phyloP scores from a whole-genome alignment of 2,113 vertebrate species.

The Vulpes ferrilata region DNA sequence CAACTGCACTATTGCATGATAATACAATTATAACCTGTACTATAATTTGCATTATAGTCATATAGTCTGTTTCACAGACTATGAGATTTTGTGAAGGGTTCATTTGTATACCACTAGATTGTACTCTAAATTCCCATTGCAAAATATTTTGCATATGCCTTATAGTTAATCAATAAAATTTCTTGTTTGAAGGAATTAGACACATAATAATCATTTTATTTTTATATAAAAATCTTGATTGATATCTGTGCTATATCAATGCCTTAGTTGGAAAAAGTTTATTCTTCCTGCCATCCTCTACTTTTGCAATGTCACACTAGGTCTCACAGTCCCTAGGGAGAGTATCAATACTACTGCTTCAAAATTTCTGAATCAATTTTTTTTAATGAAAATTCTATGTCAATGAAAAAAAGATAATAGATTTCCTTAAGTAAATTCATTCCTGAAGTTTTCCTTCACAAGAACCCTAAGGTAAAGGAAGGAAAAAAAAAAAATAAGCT shows the following conservation, averaged over 20 bases:
- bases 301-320: background rate
- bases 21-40: background rate
- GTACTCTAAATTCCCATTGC: background rate
- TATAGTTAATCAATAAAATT: background rate
- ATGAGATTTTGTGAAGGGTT: background rate
- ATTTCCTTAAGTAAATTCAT: background rate
- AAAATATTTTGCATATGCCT: slow-evolving; percentile 25
- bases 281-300: background rate
- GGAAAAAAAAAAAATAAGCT: background rate
- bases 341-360: background rate
- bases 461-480: background rate
- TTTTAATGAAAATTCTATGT: background rate
- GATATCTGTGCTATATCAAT: background rate
- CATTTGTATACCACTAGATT: slow-evolving; percentile 14
- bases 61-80: slow-evolving; percentile 14
- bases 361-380: background rate
- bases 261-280: background rate
- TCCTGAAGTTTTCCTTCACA: background rate
- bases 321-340: background rate
- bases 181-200: slow-evolving; percentile 27
- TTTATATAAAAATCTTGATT: slow-evolving; percentile 24
- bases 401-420: background rate
- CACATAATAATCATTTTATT: background rate
- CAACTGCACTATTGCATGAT: background rate
- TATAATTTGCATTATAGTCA: background rate